phyloP scores from a whole-genome alignment of 1,140 invertebrate species.

The Hylaeus anthracinus region DNA sequence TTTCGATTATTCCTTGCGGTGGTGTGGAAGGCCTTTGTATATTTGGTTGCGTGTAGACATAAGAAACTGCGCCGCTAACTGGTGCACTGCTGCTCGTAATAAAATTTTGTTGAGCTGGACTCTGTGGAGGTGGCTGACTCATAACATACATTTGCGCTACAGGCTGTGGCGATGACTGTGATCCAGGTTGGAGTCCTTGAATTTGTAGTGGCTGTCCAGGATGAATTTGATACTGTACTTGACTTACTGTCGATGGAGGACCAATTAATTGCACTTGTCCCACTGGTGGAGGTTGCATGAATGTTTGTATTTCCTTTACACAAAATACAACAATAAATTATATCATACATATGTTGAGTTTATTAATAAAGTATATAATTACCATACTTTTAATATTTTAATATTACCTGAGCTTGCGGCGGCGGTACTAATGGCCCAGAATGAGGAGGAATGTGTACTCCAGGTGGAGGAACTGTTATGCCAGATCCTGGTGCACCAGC shows the following conservation, averaged over 20 bases:
- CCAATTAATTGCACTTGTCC: constrained; percentile 78
- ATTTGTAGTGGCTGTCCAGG: constrained; percentile 77
- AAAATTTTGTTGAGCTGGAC: constrained; percentile 71
- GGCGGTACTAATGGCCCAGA: constrained; percentile 74
- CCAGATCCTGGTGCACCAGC: constrained; percentile 73
- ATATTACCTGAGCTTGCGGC: constrained; percentile 75
- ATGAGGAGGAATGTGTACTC: constrained; percentile 76
- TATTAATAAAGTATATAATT: too few species aligned
- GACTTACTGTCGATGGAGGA: constrained; percentile 76
- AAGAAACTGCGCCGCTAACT: constrained; percentile 75
- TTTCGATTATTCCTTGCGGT: constrained; percentile 74
- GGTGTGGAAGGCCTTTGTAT: constrained; percentile 73
- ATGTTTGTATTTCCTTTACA: constrained; percentile 75
- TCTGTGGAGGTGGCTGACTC: constrained; percentile 77
- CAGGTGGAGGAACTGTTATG: constrained; percentile 73
- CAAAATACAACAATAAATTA: constrained; percentile 21
- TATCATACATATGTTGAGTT: background rate
- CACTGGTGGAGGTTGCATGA: constrained; percentile 74
- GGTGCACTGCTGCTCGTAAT: constrained; percentile 72
- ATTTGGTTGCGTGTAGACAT: constrained; percentile 77
- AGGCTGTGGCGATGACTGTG: constrained; percentile 75
- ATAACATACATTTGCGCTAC: constrained; percentile 79
- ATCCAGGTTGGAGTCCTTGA: constrained; percentile 73
- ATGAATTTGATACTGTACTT: constrained; percentile 80
- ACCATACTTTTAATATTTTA: background rate